These are phyloP conservation scores for Adoxophyes honmai DNA, from an alignment of 1,140 invertebrate species.

Conservation along the genomic window DNA sequence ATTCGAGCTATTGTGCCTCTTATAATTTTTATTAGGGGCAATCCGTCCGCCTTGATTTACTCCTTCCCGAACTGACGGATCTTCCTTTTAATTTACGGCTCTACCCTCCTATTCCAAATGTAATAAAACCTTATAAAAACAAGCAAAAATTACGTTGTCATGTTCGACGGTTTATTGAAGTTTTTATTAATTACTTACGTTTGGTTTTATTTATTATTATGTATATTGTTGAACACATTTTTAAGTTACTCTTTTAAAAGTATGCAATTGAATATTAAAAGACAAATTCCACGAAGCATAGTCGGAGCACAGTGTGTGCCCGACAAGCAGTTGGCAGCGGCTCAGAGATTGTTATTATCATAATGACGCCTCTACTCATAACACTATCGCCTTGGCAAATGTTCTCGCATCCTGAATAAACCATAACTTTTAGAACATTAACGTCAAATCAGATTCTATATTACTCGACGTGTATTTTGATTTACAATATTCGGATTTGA, in stretches of 20 bases:
- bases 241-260: no score
- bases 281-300: background rate
- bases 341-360: conserved; percentile 66
- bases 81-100: conserved; percentile 75
- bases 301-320: conserved; percentile 15
- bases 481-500: conserved; percentile 25
- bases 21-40: conserved; percentile 77
- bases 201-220: no score
- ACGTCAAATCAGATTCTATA: conserved; percentile 44
- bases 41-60: conserved; percentile 76
- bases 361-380: conserved; percentile 67
- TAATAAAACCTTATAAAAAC: conserved; percentile 72
- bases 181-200: conserved; percentile 5
- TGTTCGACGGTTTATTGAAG: conserved; percentile 21
- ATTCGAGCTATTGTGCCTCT: conserved; percentile 72
- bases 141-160: conserved; percentile 64
- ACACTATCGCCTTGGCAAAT: conserved; percentile 58
- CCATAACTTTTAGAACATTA: conserved; percentile 58
- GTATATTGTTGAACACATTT: no score
- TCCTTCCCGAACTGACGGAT: conserved; percentile 75
- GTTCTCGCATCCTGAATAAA: conserved; percentile 56
- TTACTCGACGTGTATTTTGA: conserved; percentile 40
- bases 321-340: conserved; percentile 60
- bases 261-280: no score
- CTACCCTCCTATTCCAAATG: conserved; percentile 63